Evolutionary conservation across 2,113 vertebrate species (phyloP).

Genomic region (Dicerorhinus sumatrensis): DNA sequence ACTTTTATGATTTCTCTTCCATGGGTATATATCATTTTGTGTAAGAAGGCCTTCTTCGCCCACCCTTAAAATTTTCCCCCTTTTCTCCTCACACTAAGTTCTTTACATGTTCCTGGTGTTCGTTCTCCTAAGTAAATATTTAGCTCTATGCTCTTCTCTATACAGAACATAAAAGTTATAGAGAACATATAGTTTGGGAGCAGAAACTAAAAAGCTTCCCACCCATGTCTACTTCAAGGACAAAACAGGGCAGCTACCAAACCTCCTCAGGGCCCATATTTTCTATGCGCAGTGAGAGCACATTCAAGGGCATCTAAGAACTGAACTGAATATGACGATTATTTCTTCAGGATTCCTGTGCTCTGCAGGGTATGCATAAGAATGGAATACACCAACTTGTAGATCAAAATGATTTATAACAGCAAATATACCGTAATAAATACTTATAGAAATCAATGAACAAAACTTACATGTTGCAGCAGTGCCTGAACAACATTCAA

Average conservation of each 20-base stretch:
- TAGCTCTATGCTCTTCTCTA: background rate
- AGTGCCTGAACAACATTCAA: background rate
- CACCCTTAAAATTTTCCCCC: background rate
- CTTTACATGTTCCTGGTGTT: background rate
- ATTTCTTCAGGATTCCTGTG: slow-evolving; percentile 16
- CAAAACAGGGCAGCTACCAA: background rate
- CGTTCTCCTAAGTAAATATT: background rate
- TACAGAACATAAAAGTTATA: background rate
- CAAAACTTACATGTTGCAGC: background rate
- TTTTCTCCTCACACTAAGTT: background rate
- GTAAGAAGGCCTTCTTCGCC: background rate
- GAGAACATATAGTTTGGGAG: too few species aligned
- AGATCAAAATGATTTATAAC: slow-evolving; percentile 56
- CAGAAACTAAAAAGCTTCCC: background rate
- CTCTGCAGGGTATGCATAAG: background rate
- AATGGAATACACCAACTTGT: background rate
- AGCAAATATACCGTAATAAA: background rate
- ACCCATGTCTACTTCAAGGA: background rate
- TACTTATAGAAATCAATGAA: slow-evolving; percentile 52
- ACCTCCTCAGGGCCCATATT: background rate
- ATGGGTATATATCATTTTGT: background rate
- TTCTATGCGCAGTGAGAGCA: background rate
- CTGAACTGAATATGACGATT: background rate
- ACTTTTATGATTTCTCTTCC: background rate
- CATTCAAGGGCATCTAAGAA: background rate